Percentiles rank a stretch among this genome's conserved stretches.
These are phyloP conservation scores for Malacosoma neustria DNA, from an alignment of 2,888 invertebrate species.

Conservation along the genomic window DNA sequence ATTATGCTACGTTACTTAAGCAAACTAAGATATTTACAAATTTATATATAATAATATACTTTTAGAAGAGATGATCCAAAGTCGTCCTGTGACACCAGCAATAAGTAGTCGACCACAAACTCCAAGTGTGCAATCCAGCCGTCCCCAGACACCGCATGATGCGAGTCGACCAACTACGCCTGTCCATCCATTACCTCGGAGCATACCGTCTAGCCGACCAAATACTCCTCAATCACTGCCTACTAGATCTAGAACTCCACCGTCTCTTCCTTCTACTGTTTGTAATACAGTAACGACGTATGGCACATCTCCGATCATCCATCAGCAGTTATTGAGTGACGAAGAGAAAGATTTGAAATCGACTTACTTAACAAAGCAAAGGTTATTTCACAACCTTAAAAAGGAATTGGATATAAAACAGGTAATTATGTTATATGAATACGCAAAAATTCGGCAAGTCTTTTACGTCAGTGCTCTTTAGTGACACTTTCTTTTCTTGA, in stretches of 20 bases:
- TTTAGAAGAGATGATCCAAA: conserved; percentile 5
- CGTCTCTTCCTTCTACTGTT: conserved; percentile 8
- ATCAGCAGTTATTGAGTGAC: conserved; percentile 12
- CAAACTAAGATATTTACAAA: no score
- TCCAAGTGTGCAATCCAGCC: conserved; percentile 35
- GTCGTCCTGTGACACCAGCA: conserved; percentile 17
- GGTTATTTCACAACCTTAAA: conserved; percentile 47
- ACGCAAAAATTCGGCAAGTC: no score
- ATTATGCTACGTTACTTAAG: no score
- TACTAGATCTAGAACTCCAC: conserved; percentile 26
- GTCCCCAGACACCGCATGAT: conserved; percentile 38
- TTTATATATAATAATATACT: conserved; percentile 4
- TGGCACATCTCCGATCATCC: conserved; percentile 10
- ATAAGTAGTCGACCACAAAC: conserved; percentile 40
- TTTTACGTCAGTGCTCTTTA: no score
- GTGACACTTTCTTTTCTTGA: no score
- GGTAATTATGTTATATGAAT: no score
- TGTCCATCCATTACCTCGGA: conserved; percentile 16
- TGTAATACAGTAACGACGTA: conserved; percentile 1
- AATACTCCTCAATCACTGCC: conserved; percentile 31
- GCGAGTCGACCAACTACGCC: conserved; percentile 41
- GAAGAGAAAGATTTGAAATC: conserved; percentile 39
- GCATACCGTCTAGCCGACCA: conserved; percentile 34
- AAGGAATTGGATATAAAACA: conserved; percentile 65
- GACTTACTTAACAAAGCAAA: conserved; percentile 33